Conservation (phyloP, 2,888 invertebrate species). For the Capitulum mitella region DNA sequence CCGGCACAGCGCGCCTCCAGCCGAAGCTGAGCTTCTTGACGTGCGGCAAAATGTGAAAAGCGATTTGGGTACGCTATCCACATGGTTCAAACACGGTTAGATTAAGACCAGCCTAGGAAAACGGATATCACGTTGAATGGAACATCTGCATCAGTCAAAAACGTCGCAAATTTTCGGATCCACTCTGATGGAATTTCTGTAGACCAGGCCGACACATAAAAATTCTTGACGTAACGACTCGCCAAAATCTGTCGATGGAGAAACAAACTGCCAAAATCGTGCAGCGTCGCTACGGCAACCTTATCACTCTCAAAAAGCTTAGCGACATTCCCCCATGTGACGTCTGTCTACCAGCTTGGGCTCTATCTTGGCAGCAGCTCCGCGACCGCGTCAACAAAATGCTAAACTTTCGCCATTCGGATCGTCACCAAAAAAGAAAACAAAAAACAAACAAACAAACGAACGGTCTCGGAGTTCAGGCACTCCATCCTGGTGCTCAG, state of each 20-base stretch:
- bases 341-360: too few relatives aligned
- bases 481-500: too few relatives aligned
- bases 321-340: too few relatives aligned
- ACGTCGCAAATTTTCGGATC: background rate
- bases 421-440: too few relatives aligned
- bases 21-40: background rate
- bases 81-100: background rate
- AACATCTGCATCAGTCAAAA: background rate
- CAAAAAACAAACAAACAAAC: too few relatives aligned
- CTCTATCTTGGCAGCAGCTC: too few relatives aligned
- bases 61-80: background rate
- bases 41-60: background rate
- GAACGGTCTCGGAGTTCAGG: too few relatives aligned
- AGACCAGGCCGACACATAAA: background rate
- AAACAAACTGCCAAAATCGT: background rate
- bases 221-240: background rate
- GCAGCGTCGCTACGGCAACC: background rate
- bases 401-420: too few relatives aligned
- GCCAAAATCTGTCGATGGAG: background rate
- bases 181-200: background rate
- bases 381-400: too few relatives aligned
- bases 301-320: too few relatives aligned
- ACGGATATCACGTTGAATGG: background rate
- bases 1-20: background rate
- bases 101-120: background rate